phyloP scores from a whole-genome alignment of 2,797 vertebrate species.

The Nyctalus aviator region DNA sequence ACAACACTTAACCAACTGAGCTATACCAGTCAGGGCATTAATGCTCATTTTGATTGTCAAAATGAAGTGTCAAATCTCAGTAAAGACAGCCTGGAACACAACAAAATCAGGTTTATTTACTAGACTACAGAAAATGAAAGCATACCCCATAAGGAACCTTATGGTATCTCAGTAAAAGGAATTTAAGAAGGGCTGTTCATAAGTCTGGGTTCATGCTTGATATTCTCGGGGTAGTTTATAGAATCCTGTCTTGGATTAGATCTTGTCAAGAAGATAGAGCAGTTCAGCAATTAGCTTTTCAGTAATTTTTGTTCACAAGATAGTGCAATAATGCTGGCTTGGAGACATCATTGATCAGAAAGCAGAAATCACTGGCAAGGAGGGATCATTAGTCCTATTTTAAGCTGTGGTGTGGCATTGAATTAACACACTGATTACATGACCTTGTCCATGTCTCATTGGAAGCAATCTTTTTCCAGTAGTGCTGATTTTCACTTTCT shows the following conservation, averaged over 20 bases:
- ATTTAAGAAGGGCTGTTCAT: neutral
- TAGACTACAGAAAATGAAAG: neutral
- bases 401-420: neutral
- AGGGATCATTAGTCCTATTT: neutral
- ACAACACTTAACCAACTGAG: too few species aligned
- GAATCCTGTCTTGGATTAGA: neutral
- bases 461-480: neutral
- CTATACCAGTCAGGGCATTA: too few species aligned
- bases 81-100: neutral
- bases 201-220: neutral
- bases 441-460: neutral
- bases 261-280: neutral
- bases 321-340: neutral
- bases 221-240: neutral
- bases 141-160: neutral
- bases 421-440: slow-evolving; percentile 1
- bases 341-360: neutral
- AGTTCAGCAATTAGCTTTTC: slow-evolving; percentile 6
- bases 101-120: slow-evolving; percentile 4
- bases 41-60: slow-evolving; percentile 11
- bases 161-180: neutral
- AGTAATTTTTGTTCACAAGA: neutral
- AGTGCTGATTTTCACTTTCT: slow-evolving; percentile 23
- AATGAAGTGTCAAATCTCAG: neutral
- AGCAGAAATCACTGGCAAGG: neutral